Evolutionary conservation across 1,140 invertebrate genomes (phyloP).

Genomic region (Drosophila murphyi): DNA sequence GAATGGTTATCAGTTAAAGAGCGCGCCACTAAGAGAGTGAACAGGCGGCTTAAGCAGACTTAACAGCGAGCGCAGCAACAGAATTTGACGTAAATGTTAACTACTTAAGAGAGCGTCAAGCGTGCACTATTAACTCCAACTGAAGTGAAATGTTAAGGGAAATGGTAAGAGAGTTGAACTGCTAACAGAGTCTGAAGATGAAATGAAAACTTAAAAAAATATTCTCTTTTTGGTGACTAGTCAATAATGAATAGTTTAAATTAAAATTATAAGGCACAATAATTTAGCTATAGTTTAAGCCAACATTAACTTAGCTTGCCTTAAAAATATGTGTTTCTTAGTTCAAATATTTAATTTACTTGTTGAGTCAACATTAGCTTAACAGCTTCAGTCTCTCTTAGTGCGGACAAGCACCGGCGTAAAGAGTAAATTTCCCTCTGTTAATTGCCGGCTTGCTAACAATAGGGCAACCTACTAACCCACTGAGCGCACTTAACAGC

Average conservation of each 20-base stretch:
- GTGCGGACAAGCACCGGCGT: constrained; percentile 1
- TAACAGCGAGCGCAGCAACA: constrained; percentile 6
- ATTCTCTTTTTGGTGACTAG: too few species aligned
- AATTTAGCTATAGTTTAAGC: too few species aligned
- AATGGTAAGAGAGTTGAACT: too few species aligned
- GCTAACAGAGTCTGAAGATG: neutral
- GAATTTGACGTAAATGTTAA: neutral
- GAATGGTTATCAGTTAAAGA: constrained; percentile 30
- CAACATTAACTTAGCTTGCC: too few species aligned
- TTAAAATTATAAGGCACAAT: too few species aligned
- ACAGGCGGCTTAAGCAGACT: too few species aligned
- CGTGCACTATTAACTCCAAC: too few species aligned
- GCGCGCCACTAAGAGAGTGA: constrained; percentile 10
- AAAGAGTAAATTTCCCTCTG: constrained; percentile 68
- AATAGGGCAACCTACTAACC: constrained; percentile 73
- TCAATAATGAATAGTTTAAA: too few species aligned
- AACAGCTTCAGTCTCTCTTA: neutral
- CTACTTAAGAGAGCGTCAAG: constrained; percentile 16
- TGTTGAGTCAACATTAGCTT: constrained; percentile 14
- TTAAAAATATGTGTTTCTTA: neutral
- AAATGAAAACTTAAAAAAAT: neutral
- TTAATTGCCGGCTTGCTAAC: constrained; percentile 36
- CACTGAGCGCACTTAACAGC: constrained; percentile 47
- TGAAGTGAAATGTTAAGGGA: constrained; percentile 5
- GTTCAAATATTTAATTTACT: constrained; percentile 4